Evolutionary conservation across 1,140 invertebrate species (phyloP).

Genomic region (Bombus fervidus): DNA sequence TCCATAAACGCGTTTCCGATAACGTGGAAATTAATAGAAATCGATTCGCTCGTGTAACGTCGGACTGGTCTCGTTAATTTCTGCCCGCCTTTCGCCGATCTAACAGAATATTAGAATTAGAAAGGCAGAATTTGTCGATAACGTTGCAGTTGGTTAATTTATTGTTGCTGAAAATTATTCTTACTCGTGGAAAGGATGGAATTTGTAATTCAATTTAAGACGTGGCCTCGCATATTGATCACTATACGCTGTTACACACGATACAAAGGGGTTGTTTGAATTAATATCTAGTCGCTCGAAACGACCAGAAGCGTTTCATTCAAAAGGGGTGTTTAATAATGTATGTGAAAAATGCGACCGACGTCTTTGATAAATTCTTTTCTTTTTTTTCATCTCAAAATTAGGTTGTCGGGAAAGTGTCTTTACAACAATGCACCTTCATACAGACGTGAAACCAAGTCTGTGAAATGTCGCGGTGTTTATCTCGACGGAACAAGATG

Average conservation of each 20-base stretch:
- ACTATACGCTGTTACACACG: no score
- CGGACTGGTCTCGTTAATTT: background rate
- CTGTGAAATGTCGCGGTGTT: no score
- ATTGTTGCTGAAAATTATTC: background rate
- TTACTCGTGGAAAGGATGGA: background rate
- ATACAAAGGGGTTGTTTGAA: background rate
- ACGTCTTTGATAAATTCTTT: no score
- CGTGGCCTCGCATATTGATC: background rate
- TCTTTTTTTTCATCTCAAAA: no score
- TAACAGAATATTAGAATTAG: background rate
- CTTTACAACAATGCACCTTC: no score
- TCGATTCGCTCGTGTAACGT: constrained; percentile 6
- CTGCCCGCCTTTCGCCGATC: background rate
- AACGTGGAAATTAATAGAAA: constrained; percentile 35
- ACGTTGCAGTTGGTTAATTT: background rate
- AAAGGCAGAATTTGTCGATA: background rate
- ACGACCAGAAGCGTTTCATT: background rate
- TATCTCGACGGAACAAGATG: no score
- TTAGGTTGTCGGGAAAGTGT: no score
- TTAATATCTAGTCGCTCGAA: background rate
- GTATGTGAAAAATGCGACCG: background rate
- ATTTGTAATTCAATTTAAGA: background rate
- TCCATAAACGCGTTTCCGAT: constrained; percentile 35
- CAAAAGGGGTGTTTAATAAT: background rate
- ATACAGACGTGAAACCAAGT: no score